A percentile compares a stretch with the other conserved stretches of the same genome.
Evolutionary conservation across 2,888 invertebrate genomes (phyloP).

Genomic region (Drosophila kambysellisi): DNA sequence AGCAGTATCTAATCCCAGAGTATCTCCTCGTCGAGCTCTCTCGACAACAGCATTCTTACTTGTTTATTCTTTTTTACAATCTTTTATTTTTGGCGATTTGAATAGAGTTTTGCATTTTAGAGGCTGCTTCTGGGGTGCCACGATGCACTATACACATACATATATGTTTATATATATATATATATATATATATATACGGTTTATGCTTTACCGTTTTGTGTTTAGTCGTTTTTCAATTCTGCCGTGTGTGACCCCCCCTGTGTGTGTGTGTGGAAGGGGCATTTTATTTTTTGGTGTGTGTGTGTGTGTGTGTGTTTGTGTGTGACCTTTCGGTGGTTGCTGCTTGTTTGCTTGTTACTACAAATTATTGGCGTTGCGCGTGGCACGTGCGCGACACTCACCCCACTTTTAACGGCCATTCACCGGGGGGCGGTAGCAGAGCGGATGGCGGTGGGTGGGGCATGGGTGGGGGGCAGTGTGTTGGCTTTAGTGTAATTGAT

Average conservation of each 20-base stretch:
- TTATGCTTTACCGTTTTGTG: conserved; percentile 35
- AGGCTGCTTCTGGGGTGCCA: background rate
- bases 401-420: conserved; percentile 8
- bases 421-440: conserved; percentile 20
- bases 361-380: conserved; percentile 75
- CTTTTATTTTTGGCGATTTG: conserved; percentile 18
- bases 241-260: background rate
- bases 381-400: conserved; percentile 66
- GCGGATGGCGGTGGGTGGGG: background rate
- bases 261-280: background rate
- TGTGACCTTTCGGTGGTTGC: conserved; percentile 55
- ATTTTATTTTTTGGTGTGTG: too few relatives aligned
- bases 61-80: background rate
- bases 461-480: background rate
- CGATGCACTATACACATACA: too few relatives aligned
- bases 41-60: background rate
- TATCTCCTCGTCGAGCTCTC: background rate
- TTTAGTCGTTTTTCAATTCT: conserved; percentile 57
- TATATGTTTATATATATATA: background rate
- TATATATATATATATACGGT: background rate
- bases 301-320: conserved; percentile 4
- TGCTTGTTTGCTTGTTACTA: conserved; percentile 66
- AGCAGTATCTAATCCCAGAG: background rate
- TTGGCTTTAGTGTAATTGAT: conserved; percentile 72
- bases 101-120: conserved; percentile 14